These are phyloP conservation scores for Ophion ventricosus DNA, from an alignment of 2,888 invertebrate genomes.

Conservation along the genomic window DNA sequence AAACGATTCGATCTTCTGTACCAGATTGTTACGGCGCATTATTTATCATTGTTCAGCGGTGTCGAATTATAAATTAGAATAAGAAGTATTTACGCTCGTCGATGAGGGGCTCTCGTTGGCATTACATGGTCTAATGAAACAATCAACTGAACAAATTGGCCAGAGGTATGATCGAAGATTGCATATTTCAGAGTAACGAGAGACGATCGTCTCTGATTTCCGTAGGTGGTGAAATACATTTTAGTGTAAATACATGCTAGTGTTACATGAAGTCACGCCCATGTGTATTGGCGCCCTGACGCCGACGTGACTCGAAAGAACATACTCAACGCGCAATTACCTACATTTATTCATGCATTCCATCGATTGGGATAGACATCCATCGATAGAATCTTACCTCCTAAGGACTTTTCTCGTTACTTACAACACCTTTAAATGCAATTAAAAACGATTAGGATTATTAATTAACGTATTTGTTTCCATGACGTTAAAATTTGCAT, in stretches of 20 bases:
- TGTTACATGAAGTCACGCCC: slow-evolving; percentile 12
- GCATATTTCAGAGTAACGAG: slow-evolving; percentile 19
- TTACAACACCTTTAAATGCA: not conserved
- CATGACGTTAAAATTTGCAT: not conserved
- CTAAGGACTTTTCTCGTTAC: not conserved
- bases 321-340: not conserved
- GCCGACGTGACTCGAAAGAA: slow-evolving; percentile 20
- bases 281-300: slow-evolving; percentile 5
- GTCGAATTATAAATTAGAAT: not conserved
- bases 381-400: not conserved
- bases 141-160: not conserved
- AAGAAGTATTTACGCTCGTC: not conserved
- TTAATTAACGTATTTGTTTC: not conserved
- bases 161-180: not conserved
- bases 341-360: not conserved
- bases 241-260: too few species aligned
- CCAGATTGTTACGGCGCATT: not conserved
- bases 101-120: not conserved
- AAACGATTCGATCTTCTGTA: not conserved
- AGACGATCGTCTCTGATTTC: slow-evolving; percentile 13
- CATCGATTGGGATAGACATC: not conserved
- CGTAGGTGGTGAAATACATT: slow-evolving; percentile 26
- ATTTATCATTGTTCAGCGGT: not conserved
- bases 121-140: not conserved
- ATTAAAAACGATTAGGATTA: not conserved